A percentile compares a stretch with the other conserved stretches of the same genome.
phyloP scores from a whole-genome alignment of 2,888 invertebrate species.

The Temnothorax unifasciatus region DNA sequence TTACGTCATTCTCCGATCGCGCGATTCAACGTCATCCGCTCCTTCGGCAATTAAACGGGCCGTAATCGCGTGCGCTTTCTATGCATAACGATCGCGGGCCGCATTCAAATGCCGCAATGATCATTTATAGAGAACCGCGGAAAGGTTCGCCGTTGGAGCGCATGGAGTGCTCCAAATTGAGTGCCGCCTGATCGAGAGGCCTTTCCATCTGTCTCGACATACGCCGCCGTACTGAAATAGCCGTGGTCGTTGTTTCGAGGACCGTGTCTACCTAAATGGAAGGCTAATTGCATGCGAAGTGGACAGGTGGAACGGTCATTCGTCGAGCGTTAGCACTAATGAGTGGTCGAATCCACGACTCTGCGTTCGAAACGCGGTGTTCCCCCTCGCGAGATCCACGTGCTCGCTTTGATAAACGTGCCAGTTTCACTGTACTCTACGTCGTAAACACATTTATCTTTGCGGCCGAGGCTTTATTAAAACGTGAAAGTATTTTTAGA shows the following conservation, averaged over 20 bases:
- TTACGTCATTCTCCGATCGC: constrained; percentile 35
- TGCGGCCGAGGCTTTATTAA: constrained; percentile 33
- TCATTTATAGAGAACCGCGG: constrained; percentile 68
- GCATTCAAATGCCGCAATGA: constrained; percentile 63
- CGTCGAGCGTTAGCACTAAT: constrained; percentile 69
- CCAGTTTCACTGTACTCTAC: constrained; percentile 6
- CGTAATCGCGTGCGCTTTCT: constrained; percentile 72
- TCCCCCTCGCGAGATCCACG: constrained; percentile 26
- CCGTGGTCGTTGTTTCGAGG: constrained; percentile 62
- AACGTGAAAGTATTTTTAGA: background rate
- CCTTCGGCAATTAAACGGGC: constrained; percentile 58
- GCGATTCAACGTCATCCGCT: constrained; percentile 7
- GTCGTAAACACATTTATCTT: constrained; percentile 34
- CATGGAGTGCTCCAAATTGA: constrained; percentile 77
- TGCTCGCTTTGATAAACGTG: constrained; percentile 25
- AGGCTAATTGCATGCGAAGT: constrained; percentile 75
- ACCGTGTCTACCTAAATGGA: constrained; percentile 72
- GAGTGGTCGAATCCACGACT: constrained; percentile 59
- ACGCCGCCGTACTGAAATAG: constrained; percentile 70
- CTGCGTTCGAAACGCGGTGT: constrained; percentile 18
- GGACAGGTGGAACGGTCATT: constrained; percentile 77
- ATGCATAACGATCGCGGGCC: constrained; percentile 70
- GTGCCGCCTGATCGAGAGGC: constrained; percentile 80
- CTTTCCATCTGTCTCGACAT: constrained; percentile 77
- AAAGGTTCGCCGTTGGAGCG: constrained; percentile 58